Evolutionary conservation across 2,888 invertebrate genomes (phyloP).

Genomic region (Aphodius granarius): DNA sequence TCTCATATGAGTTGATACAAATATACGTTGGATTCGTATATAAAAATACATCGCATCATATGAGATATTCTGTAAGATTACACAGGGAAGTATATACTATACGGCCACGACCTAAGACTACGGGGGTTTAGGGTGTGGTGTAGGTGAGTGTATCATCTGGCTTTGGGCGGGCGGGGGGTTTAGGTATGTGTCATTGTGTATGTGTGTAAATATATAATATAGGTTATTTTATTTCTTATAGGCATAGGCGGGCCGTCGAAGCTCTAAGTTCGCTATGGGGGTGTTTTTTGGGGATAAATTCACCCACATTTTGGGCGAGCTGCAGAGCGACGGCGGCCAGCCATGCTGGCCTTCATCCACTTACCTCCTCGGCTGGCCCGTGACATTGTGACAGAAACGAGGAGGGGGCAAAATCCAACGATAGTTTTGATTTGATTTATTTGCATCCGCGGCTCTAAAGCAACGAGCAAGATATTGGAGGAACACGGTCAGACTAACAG

Average conservation of each 20-base stretch:
- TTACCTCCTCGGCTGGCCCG: constrained; percentile 56
- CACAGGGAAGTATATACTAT: no score
- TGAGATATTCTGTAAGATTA: no score
- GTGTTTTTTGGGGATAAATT: constrained; percentile 16
- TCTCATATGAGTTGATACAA: no score
- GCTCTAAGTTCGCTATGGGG: constrained; percentile 53
- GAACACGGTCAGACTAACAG: constrained; percentile 45
- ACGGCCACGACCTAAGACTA: not conserved
- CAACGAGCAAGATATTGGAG: constrained; percentile 54
- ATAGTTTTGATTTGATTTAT: constrained; percentile 54
- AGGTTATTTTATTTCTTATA: not conserved
- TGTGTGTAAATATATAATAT: not conserved
- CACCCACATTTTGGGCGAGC: constrained; percentile 29
- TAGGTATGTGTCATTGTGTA: not conserved
- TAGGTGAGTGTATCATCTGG: not conserved
- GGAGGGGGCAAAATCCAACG: constrained; percentile 57
- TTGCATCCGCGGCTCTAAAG: constrained; percentile 65
- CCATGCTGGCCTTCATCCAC: constrained; percentile 54
- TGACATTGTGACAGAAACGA: constrained; percentile 53
- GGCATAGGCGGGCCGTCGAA: constrained; percentile 72
- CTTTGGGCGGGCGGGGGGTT: not conserved
- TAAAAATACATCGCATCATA: no score
- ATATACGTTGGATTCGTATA: no score
- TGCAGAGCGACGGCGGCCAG: constrained; percentile 29
- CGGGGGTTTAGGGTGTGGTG: not conserved